Base-by-base conservation (phyloP, 2,888 invertebrate species). In the Norana najaformis region DNA sequence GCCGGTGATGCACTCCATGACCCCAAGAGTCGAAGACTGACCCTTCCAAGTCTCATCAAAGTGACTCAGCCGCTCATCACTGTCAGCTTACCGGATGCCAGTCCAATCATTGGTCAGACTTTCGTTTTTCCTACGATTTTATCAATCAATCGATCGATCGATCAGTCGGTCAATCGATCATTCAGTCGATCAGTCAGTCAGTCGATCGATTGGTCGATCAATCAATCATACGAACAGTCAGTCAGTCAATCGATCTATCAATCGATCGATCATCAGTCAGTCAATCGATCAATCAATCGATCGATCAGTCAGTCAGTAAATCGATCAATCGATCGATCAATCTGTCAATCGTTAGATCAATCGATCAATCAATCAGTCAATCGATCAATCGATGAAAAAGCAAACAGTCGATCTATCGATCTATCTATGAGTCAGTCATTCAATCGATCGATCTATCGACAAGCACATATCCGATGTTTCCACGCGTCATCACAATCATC, bases 1-100 rank as follows among this genome's bases (percentile, higher is more conserved):
- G 69, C n/a, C 4, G 69, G n/a, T 47, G 47, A 23, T 23, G 47
- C 23, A 47, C 23, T 16, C 1, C 69, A n/a, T 4, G 30, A 30
- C 0, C 30, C n/a, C 6, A 69, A 8, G 69, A 69, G n/a, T n/a
- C 35, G 85, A 37, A 30, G 85, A 85, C 36, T 85, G 85, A 85
- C 85, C 11, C 85, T 85, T 36, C 85, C 85, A 16, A 85, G 85
- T 85, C 85, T 85, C 20, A 85, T 85, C 36, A 85, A 30, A 6
- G 85, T 85, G 35, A 16, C 85, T 35, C 69, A 69, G n/a, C 69
- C 69, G n/a, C 30, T 69, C 30, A 69, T 69, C 69, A 69, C 69
- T 8, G 6, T 69, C 69, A 69, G 69, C 69, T n/a, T n/a, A 69
- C 69, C 69, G 11, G 69, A 69, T 69, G 69, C 69, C 30, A n/a